Base-by-base conservation (phyloP, 2,888 invertebrate species). In the Euclidia mi region DNA sequence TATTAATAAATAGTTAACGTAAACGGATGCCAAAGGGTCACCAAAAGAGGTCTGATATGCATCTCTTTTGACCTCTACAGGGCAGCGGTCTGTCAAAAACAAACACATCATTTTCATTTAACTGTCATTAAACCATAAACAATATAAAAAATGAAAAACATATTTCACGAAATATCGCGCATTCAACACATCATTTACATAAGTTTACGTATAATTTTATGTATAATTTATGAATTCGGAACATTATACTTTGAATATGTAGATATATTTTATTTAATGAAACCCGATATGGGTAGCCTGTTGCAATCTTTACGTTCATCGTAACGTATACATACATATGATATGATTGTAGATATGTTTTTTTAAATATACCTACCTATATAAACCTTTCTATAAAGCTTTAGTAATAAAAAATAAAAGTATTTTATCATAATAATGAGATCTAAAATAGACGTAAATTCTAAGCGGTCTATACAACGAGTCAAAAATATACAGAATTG, bases 191-290 rank as follows among this genome's bases (percentile, higher is more conserved):
- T 45, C 11, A 48, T 47, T 29, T 15, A 10, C 3, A 38, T 44
- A 43, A 3, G 20, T 14, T 14, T 31, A 41, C 3, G 34, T 31
- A 25, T 2, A 25, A 31, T n/a, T n/a, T n/a, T n/a, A 12, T 4
- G 32, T 12, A 12, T 34, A 12, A 66, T 64, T 41, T 53, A 67
- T 63, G 35, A 49, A 57, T 46, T 47, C 37, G 28, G 44, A 51
- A 62, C 52, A 44, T 35, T 34, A 44, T 50, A 4, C 14, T 28
- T 7, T 32, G 34, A 20, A 15, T 32, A 35, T 35, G 12, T 34
- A 2, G 31, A 3, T 31, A 37, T 47, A 52, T 20, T 56, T 53
- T 53, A 67, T 47, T 45, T 10, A 48, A 15, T 38, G 18, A 40
- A 56, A 56, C 46, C 37, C 37, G 6, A 41, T 17, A n/a, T 9